A percentile compares a stretch with the other conserved stretches of the same genome.
Evolutionary conservation across 2,888 invertebrate species (phyloP).

Genomic region (Ophraella communa): DNA sequence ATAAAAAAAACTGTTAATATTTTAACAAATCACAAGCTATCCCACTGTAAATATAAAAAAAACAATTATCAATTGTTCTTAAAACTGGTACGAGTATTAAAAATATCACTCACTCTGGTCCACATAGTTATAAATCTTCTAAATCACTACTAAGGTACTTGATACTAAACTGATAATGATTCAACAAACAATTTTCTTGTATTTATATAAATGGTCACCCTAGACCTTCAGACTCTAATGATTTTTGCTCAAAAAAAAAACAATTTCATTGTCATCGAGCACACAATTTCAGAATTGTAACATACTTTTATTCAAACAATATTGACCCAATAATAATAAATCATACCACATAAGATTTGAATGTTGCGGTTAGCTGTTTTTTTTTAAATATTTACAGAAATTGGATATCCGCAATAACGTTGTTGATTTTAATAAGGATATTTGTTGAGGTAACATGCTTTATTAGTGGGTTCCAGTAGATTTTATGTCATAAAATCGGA

Average conservation of each 20-base stretch:
- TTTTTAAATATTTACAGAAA: too few species aligned
- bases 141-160: neutral
- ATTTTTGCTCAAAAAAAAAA: constrained; percentile 37
- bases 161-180: constrained; percentile 18
- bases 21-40: too few species aligned
- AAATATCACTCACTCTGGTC: constrained; percentile 25
- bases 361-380: constrained; percentile 18
- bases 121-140: constrained; percentile 5
- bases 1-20: too few species aligned
- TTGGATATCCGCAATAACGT: too few species aligned
- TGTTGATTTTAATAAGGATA: too few species aligned
- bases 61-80: too few species aligned
- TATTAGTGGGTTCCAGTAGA: too few species aligned
- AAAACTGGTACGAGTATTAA: too few species aligned
- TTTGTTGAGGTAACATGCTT: too few species aligned
- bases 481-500: too few species aligned
- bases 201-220: constrained; percentile 36
- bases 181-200: constrained; percentile 20
- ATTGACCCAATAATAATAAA: constrained; percentile 34
- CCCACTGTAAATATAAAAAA: too few species aligned
- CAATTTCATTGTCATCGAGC: constrained; percentile 32
- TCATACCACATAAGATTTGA: constrained; percentile 6
- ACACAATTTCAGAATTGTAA: constrained; percentile 27
- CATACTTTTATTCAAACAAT: constrained; percentile 15
- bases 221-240: constrained; percentile 37